Evolutionary conservation across 2,113 vertebrate species (phyloP).

Genomic region (Petrocephalus microphthalmus): DNA sequence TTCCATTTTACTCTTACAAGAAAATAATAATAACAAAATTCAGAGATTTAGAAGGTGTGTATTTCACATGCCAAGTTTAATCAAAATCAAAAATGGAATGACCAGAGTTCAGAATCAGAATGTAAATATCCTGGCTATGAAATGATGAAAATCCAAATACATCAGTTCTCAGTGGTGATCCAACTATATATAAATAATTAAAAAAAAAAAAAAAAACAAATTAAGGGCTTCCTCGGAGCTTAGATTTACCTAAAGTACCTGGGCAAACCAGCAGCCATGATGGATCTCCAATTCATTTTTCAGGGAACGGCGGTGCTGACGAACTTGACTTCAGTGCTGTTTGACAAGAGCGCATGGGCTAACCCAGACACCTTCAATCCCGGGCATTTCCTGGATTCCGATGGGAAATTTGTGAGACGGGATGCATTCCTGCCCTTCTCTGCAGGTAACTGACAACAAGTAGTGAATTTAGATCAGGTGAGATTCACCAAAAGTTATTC

Average conservation of each 20-base stretch:
- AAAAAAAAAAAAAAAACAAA: not conserved
- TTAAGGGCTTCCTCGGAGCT: not conserved
- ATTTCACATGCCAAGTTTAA: too few relatives aligned
- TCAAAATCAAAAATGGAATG: not conserved
- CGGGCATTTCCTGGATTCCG: conserved; percentile 73
- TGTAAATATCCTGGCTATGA: not conserved
- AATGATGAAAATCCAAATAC: not conserved
- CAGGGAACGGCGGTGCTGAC: conserved; percentile 63
- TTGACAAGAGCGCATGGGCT: conserved; percentile 69
- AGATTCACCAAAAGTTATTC: not conserved
- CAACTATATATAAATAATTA: not conserved
- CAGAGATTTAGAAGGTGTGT: too few relatives aligned
- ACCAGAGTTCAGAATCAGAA: not conserved
- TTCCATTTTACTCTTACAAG: not conserved
- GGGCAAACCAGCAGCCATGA: not conserved
- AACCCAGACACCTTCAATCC: conserved; percentile 76
- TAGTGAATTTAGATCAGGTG: not conserved
- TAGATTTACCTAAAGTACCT: not conserved
- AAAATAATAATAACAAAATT: too few relatives aligned
- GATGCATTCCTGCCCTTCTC: conserved; percentile 81
- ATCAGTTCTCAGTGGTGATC: not conserved
- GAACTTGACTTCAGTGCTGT: conserved; percentile 68
- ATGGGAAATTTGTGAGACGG: conserved; percentile 66
- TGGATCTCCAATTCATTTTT: not conserved
- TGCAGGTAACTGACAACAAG: conserved; percentile 55